Percentiles rank a stretch among this genome's conserved stretches.
phyloP scores from a whole-genome alignment of 1,140 invertebrate genomes.

The Eubasilissa regina region DNA sequence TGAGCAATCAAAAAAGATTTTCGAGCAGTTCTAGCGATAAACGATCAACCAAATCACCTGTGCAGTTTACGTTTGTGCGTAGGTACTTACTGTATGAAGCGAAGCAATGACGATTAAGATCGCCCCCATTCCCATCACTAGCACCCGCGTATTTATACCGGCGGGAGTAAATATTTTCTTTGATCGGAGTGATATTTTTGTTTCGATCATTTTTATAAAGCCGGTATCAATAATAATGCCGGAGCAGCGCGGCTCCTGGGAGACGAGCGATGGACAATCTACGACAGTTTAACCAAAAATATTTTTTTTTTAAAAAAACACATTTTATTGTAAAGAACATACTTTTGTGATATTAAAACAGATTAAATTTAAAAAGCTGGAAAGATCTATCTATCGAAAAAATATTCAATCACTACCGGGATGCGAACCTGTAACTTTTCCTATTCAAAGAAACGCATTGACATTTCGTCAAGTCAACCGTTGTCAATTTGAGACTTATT shows the following conservation, averaged over 20 bases:
- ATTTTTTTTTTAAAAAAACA: too few species aligned
- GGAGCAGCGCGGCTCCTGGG: constrained; percentile 9
- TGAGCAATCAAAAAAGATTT: too few species aligned
- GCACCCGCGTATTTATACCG: constrained; percentile 34
- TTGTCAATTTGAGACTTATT: too few species aligned
- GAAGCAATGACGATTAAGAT: constrained; percentile 12
- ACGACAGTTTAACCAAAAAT: neutral
- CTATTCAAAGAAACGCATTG: too few species aligned
- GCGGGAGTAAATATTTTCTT: constrained; percentile 53
- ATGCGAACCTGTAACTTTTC: too few species aligned
- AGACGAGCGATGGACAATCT: neutral
- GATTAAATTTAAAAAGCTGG: too few species aligned
- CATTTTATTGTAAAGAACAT: too few species aligned
- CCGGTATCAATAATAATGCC: constrained; percentile 48
- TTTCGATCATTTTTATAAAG: constrained; percentile 52
- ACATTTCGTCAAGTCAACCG: too few species aligned
- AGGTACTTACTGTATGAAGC: too few species aligned
- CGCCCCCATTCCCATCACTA: neutral
- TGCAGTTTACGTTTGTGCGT: neutral
- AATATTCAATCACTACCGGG: too few species aligned
- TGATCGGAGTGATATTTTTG: constrained; percentile 54
- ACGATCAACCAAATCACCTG: constrained; percentile 8
- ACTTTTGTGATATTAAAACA: too few species aligned
- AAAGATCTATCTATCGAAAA: too few species aligned
- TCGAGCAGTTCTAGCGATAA: neutral